These are phyloP conservation scores for Chesias legatella DNA, from an alignment of 2,888 invertebrate species.

Conservation along the genomic window DNA sequence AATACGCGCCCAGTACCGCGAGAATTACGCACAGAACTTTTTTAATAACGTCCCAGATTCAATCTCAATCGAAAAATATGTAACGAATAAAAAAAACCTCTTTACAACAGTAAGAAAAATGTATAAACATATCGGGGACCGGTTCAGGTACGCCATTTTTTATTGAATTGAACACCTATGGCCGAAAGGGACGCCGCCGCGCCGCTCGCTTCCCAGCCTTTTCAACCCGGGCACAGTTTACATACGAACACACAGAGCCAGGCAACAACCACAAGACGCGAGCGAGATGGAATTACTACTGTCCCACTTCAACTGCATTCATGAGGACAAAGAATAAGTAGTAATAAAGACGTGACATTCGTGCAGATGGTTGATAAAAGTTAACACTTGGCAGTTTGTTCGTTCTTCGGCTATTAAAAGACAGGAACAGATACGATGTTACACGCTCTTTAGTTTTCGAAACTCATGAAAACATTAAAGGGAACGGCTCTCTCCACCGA, in stretches of 20 bases:
- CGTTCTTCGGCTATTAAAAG: constrained; percentile 70
- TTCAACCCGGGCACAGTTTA: constrained; percentile 34
- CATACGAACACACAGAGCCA: constrained; percentile 6
- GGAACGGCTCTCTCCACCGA: constrained; percentile 59
- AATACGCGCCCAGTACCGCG: constrained; percentile 55
- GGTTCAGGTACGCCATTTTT: constrained; percentile 78
- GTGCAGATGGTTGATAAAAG: constrained; percentile 78
- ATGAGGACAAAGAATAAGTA: constrained; percentile 76
- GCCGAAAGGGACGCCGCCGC: constrained; percentile 64
- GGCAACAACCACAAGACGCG: constrained; percentile 42
- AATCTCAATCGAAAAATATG: constrained; percentile 74
- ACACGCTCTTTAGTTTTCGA: constrained; percentile 71
- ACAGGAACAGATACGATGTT: constrained; percentile 70
- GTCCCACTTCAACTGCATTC: constrained; percentile 60
- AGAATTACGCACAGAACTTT: constrained; percentile 69
- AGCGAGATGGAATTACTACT: constrained; percentile 47
- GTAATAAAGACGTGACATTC: constrained; percentile 78
- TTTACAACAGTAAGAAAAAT: constrained; percentile 72
- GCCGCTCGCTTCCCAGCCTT: constrained; percentile 48
- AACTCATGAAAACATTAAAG: constrained; percentile 75
- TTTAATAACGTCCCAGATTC: constrained; percentile 74
- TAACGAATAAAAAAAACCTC: constrained; percentile 62
- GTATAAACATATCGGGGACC: constrained; percentile 76
- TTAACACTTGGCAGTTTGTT: constrained; percentile 74
- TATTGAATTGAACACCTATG: constrained; percentile 75